These are phyloP conservation scores for Gymnoscelis rufifasciata DNA, from an alignment of 2,888 invertebrate species.

Conservation along the genomic window DNA sequence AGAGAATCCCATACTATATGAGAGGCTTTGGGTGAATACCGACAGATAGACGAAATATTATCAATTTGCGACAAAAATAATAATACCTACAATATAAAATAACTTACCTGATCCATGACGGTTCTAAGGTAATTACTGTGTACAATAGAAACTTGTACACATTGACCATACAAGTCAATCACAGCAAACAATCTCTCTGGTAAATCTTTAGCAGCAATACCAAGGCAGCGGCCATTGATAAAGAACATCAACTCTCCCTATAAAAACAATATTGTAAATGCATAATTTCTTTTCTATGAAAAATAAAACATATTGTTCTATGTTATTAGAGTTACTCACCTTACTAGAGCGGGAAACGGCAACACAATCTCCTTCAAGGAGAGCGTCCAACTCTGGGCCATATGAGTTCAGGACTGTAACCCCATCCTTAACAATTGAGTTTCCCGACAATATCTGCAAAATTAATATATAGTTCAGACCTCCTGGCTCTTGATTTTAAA, in stretches of 20 bases:
- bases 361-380: constrained; percentile 89
- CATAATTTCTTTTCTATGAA: no score
- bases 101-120: constrained; percentile 56
- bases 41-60: no score
- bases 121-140: constrained; percentile 47
- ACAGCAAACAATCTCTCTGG: constrained; percentile 92
- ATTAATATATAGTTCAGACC: no score
- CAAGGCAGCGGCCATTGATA: constrained; percentile 93
- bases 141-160: constrained; percentile 88
- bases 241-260: constrained; percentile 92
- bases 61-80: no score
- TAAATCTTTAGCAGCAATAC: constrained; percentile 88
- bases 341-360: constrained; percentile 91
- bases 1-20: no score
- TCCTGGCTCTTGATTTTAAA: no score
- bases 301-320: background rate
- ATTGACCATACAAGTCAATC: constrained; percentile 96
- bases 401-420: constrained; percentile 89
- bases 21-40: no score
- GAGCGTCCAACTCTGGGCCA: constrained; percentile 89
- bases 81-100: background rate
- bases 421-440: constrained; percentile 91
- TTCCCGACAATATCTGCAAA: constrained; percentile 89
- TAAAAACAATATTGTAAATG: no score
- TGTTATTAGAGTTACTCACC: constrained; percentile 51